A percentile compares a stretch with the other conserved stretches of the same genome.
Conservation (phyloP, 2,888 invertebrate genomes). For the Chrysolina haemoptera region DNA sequence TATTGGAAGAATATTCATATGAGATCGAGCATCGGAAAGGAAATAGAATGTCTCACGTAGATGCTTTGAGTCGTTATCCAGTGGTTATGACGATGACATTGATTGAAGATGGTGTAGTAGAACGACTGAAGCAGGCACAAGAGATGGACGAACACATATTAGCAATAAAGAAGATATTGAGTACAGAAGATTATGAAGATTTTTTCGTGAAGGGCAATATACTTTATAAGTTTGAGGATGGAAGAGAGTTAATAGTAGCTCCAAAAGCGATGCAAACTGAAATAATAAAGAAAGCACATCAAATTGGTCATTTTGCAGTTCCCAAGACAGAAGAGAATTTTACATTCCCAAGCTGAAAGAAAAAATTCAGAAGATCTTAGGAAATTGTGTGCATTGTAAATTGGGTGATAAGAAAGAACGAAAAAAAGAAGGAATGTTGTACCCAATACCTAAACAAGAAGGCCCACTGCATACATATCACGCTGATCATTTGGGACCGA, state of each 20-base stretch:
- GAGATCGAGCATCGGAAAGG: constrained; percentile 54
- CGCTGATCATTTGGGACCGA: constrained; percentile 60
- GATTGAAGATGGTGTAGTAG: constrained; percentile 29
- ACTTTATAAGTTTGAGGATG: constrained; percentile 52
- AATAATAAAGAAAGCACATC: constrained; percentile 61
- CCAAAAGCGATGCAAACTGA: constrained; percentile 62
- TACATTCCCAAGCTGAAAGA: constrained; percentile 49
- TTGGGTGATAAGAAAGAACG: constrained; percentile 51
- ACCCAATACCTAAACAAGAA: constrained; percentile 57
- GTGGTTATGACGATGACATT: constrained; percentile 20
- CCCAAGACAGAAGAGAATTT: constrained; percentile 52
- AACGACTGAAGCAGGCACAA: constrained; percentile 41
- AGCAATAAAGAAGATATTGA: constrained; percentile 50
- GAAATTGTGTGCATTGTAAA: constrained; percentile 50
- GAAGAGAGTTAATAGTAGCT: constrained; percentile 51
- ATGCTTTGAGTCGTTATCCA: constrained; percentile 53
- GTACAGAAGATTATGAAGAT: constrained; percentile 37
- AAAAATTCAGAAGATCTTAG: constrained; percentile 48
- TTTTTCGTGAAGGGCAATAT: constrained; percentile 46
- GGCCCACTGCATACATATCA: constrained; percentile 58
- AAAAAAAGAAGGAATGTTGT: constrained; percentile 55
- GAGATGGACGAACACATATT: constrained; percentile 47
- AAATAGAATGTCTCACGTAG: constrained; percentile 52
- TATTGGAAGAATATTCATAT: constrained; percentile 38
- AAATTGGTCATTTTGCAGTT: constrained; percentile 61